phyloP scores from a whole-genome alignment of 2,888 invertebrate species.

The Alsophila aescularia region DNA sequence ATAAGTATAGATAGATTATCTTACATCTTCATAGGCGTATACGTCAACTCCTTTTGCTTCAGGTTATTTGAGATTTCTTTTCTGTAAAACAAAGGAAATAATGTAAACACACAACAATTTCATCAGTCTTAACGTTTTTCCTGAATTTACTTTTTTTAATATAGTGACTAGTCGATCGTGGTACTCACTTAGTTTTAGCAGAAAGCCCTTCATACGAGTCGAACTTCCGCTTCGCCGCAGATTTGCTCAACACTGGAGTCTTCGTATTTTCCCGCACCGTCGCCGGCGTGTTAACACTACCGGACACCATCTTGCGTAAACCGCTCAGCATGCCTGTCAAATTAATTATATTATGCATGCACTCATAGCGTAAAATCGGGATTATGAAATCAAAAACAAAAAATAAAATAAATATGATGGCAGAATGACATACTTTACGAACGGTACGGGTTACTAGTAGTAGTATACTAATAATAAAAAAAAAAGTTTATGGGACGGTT shows the following conservation, averaged over 20 bases:
- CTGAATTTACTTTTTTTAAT: too few species aligned
- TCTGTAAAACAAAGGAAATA: conserved; percentile 72
- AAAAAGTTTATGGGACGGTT: too few species aligned
- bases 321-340: conserved; percentile 89
- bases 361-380: too few species aligned
- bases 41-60: conserved; percentile 85
- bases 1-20: too few species aligned
- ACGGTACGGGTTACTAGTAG: too few species aligned
- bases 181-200: conserved; percentile 87
- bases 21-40: conserved; percentile 86
- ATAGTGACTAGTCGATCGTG: too few species aligned
- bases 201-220: conserved; percentile 85
- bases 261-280: conserved; percentile 69
- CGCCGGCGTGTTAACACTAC: conserved; percentile 82
- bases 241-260: conserved; percentile 86
- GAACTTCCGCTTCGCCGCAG: conserved; percentile 87
- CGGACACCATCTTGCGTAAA: conserved; percentile 90
- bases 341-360: neutral
- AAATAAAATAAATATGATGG: too few species aligned
- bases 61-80: conserved; percentile 85
- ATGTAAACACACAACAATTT: neutral
- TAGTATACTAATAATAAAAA: too few species aligned
- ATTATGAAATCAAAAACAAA: too few species aligned
- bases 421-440: too few species aligned
- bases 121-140: too few species aligned